Evolutionary conservation across 2,797 vertebrate genomes (phyloP).

Genomic region (Coendou prehensilis): DNA sequence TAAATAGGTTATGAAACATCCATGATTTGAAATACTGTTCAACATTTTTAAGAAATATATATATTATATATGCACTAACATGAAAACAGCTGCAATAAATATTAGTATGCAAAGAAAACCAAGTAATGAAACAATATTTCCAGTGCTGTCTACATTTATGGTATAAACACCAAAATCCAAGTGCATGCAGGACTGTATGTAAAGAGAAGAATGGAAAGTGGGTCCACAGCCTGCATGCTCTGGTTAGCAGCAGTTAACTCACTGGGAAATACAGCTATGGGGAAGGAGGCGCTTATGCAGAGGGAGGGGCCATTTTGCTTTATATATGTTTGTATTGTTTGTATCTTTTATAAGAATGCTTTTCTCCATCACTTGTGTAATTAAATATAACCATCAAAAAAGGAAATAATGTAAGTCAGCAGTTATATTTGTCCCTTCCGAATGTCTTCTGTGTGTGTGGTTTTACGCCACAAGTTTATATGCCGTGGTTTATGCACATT

Average conservation of each 20-base stretch:
- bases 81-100: conserved; percentile 3
- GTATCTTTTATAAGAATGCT: conserved; percentile 19
- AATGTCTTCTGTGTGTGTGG: not conserved
- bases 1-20: not conserved
- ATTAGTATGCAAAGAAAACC: not conserved
- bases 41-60: not conserved
- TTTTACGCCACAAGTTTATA: conserved; percentile 58
- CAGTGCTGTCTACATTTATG: not conserved
- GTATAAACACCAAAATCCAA: not conserved
- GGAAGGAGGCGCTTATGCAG: too few relatives aligned
- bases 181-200: not conserved
- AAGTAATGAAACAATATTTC: not conserved
- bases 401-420: not conserved
- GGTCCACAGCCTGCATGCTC: not conserved
- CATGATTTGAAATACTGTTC: not conserved
- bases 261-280: too few relatives aligned
- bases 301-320: not conserved
- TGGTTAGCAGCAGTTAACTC: not conserved
- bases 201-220: not conserved
- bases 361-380: not conserved
- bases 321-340: not conserved
- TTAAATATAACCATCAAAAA: conserved; percentile 28
- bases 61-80: not conserved
- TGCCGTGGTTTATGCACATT: conserved; percentile 65
- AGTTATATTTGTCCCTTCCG: not conserved